These are phyloP conservation scores for Antedon mediterranea DNA, from an alignment of 53 echinoderm and acorn worm species.

Conservation along the genomic window DNA sequence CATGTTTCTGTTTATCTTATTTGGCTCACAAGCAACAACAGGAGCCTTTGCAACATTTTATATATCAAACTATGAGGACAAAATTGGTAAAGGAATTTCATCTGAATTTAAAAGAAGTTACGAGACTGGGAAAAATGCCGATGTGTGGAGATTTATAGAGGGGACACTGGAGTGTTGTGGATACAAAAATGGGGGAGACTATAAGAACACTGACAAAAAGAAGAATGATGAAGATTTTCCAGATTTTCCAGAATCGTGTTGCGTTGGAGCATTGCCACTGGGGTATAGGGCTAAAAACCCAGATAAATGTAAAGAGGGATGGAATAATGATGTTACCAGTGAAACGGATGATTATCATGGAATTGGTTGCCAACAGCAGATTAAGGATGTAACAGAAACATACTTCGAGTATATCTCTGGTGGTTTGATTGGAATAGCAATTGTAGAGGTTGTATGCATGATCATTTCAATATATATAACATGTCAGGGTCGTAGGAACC, in stretches of 20 bases:
- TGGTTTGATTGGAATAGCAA: conserved; percentile 68
- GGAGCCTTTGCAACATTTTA: conserved; percentile 44
- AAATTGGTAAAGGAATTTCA: neutral
- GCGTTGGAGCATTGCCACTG: neutral
- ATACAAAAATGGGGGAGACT: conserved; percentile 18
- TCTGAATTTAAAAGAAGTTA: conserved; percentile 5
- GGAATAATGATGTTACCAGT: neutral
- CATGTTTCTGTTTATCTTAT: conserved; percentile 33
- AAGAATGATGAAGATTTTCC: neutral
- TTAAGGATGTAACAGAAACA: conserved; percentile 32
- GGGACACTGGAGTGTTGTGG: conserved; percentile 49
- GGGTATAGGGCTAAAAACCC: neutral
- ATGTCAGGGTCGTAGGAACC: too few species aligned
- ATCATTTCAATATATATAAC: conserved; percentile 38
- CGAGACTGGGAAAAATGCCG: neutral
- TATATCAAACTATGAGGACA: conserved; percentile 15
- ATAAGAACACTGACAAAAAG: neutral
- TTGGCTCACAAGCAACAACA: conserved; percentile 34
- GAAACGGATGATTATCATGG: neutral
- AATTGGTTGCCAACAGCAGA: conserved; percentile 20
- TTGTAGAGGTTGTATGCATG: conserved; percentile 55
- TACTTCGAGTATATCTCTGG: conserved; percentile 71
- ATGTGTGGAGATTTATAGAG: conserved; percentile 15
- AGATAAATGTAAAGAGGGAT: neutral
- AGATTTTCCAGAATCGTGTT: neutral